Evolutionary conservation across 2,888 invertebrate genomes (phyloP), one percentile per base, ranked within the genome.

Genomic region (Lycaena phlaeas): DNA sequence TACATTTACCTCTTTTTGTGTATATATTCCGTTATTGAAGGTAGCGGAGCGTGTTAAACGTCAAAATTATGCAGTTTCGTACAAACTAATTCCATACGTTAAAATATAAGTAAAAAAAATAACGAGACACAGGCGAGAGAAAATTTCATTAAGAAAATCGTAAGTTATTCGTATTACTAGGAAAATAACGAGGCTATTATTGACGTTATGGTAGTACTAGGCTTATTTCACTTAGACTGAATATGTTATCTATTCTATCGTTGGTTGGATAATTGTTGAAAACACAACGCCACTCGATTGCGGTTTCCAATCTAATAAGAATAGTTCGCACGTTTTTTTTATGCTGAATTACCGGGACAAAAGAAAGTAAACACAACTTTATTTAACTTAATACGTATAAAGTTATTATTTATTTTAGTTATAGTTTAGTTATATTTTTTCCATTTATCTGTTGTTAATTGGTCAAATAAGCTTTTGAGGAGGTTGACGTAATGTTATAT

Each of bases 1-100:
- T 64, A 64, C 65, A 34, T 73, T 70, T 70, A 64, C 66, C 53
- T 57, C 57, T 64, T 68, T 71, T 64, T 52, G 62, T 65, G 58
- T 53, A 57, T 61, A 61, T 65, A 56, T 61, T 66, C 60, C 62
- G 64, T 61, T 64, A 62, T 49, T 60, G 56, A 57, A 65, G 65
- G 68, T 75, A 76, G 60, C 68, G 57, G 60, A 70, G 69, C 68
- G 64, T 49, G 61, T 12, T 22, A 63, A 31, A 44, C 42, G 40
- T 54, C 54, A 53, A 55, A 64, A 59, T 65, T 61, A 68, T 62
- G 65, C 63, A 65, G 66, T 65, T 60, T 64, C 51, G 43, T 44
- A 51, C 46, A 50, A 41, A 40, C 34, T 18, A 36, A 27, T 36
- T 27, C 22, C 7, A 11, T 11, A n/a, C n/a, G n/a, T n/a, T n/a